These are phyloP conservation scores for Notothenia coriiceps DNA, from an alignment of 2,113 vertebrate species.

Conservation along the genomic window DNA sequence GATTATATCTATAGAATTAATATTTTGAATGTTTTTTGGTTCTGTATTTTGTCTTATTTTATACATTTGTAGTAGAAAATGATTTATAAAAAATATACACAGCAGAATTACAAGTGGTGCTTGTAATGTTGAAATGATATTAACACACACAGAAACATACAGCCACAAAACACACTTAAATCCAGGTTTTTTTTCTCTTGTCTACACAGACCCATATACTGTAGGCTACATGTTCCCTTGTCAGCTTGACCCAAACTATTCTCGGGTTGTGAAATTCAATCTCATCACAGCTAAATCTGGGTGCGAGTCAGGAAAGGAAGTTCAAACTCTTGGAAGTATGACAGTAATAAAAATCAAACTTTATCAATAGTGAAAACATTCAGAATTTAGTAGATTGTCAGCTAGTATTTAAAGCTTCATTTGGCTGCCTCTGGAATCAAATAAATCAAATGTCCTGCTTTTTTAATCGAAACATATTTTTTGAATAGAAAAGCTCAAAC, in stretches of 20 bases:
- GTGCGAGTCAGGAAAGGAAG: slow-evolving; percentile 21
- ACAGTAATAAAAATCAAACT: neutral
- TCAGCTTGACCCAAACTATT: slow-evolving; percentile 66
- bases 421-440: neutral
- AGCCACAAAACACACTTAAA: neutral
- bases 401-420: neutral
- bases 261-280: slow-evolving; percentile 70
- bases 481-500: neutral
- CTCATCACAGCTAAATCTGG: slow-evolving; percentile 74
- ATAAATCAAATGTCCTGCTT: slow-evolving; percentile 1
- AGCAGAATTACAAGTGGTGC: neutral
- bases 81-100: neutral
- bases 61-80: neutral
- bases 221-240: slow-evolving; percentile 19
- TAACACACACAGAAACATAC: neutral
- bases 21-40: neutral
- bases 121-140: neutral
- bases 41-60: neutral
- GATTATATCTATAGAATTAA: neutral
- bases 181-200: neutral
- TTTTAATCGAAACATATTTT: slow-evolving; percentile 18
- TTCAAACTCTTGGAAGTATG: slow-evolving; percentile 1
- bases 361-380: neutral
- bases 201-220: neutral
- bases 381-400: neutral